These are phyloP conservation scores for Iguana delicatissima DNA, from an alignment of 2,797 vertebrate genomes.

Conservation along the genomic window DNA sequence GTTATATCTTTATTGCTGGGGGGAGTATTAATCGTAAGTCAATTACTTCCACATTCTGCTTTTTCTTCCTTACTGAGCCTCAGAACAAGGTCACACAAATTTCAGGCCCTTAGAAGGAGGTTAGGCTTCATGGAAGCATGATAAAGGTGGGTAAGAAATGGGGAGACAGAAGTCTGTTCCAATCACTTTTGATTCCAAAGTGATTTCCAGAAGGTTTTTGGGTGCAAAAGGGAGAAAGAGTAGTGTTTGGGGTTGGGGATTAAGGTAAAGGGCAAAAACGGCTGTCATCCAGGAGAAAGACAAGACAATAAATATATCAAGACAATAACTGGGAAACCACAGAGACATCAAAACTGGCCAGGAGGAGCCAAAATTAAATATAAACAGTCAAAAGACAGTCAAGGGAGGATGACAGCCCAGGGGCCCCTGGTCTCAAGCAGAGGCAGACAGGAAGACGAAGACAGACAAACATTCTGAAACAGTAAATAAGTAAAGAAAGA, in stretches of 20 bases:
- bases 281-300: slow-evolving; percentile 20
- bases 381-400: slow-evolving; percentile 33
- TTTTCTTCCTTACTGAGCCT: background rate
- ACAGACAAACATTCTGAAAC: slow-evolving; percentile 57
- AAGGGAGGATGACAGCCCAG: background rate
- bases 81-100: background rate
- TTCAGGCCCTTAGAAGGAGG: background rate
- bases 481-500: slow-evolving; percentile 54
- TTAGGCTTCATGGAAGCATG: background rate
- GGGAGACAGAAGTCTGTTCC: background rate
- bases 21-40: background rate
- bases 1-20: background rate
- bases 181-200: slow-evolving; percentile 28
- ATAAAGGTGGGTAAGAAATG: background rate
- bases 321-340: slow-evolving; percentile 21
- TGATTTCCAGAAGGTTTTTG: slow-evolving; percentile 26
- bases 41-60: background rate
- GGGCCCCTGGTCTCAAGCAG: background rate
- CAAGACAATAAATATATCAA: slow-evolving; percentile 22
- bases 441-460: slow-evolving; percentile 34
- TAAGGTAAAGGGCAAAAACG: slow-evolving; percentile 18
- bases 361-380: slow-evolving; percentile 29
- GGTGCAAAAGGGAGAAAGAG: background rate
- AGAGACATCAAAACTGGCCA: slow-evolving; percentile 25
- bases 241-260: background rate